phyloP scores from a whole-genome alignment of 1,140 invertebrate genomes.

The Drosophila hydei region DNA sequence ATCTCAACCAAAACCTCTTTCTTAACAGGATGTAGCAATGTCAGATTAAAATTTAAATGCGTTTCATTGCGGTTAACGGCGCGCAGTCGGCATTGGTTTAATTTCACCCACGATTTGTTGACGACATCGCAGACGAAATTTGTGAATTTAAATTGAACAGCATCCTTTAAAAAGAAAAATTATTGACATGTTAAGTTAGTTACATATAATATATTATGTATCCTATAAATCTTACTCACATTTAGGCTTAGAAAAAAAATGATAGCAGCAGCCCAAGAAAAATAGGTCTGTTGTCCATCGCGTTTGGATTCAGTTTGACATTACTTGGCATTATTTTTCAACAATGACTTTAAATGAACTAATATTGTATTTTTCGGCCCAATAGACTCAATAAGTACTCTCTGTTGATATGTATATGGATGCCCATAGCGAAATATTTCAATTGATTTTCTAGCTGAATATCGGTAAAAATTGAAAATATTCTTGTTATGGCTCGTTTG shows the following conservation, averaged over 20 bases:
- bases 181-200: too few species aligned
- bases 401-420: too few species aligned
- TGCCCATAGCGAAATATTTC: too few species aligned
- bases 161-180: not conserved
- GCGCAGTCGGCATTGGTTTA: conserved; percentile 5
- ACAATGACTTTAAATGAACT: too few species aligned
- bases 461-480: too few species aligned
- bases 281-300: not conserved
- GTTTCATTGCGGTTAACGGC: conserved; percentile 14
- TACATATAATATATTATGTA: not conserved
- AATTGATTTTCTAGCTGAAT: too few species aligned
- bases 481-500: too few species aligned
- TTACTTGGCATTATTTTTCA: not conserved
- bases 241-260: not conserved
- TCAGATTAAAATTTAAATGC: conserved; percentile 12
- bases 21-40: not conserved
- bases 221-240: not conserved
- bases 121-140: conserved; percentile 2
- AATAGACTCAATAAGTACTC: too few species aligned
- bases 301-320: not conserved
- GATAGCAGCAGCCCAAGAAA: not conserved
- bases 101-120: conserved; percentile 5
- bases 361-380: too few species aligned
- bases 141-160: conserved; percentile 3
- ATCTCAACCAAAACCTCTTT: not conserved